These are phyloP conservation scores for Notothenia coriiceps DNA, from an alignment of 2,113 vertebrate genomes.

Conservation along the genomic window DNA sequence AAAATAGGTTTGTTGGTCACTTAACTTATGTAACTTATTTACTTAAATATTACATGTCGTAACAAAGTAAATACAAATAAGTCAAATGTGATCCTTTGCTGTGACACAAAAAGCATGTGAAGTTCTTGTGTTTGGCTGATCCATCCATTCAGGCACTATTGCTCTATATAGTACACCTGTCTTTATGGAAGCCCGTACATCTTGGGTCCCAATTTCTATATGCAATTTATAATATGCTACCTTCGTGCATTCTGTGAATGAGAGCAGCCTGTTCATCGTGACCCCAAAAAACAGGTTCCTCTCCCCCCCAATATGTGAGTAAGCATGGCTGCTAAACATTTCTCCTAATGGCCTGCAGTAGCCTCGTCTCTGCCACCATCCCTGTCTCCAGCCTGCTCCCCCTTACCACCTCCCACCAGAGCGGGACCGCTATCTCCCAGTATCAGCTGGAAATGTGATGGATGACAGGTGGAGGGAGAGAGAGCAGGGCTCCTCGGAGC, in stretches of 20 bases:
- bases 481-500: slow-evolving; percentile 78
- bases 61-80: no score
- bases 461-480: slow-evolving; percentile 73
- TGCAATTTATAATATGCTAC: no score
- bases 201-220: no score
- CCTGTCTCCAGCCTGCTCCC: slow-evolving; percentile 45
- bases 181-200: no score
- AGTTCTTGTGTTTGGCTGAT: no score
- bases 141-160: no score
- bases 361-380: slow-evolving; percentile 37
- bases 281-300: not conserved
- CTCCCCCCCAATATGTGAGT: slow-evolving; percentile 28
- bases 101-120: no score
- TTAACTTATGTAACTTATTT: no score
- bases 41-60: no score
- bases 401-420: slow-evolving; percentile 35
- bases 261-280: not conserved
- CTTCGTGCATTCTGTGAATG: no score
- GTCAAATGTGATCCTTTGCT: no score
- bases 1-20: no score
- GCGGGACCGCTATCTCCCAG: slow-evolving; percentile 78
- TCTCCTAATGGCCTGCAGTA: slow-evolving; percentile 35
- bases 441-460: slow-evolving; percentile 79
- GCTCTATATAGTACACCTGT: not conserved
- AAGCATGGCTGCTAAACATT: slow-evolving; percentile 35